Evolutionary conservation across 2,888 invertebrate species (phyloP).

Genomic region (Anthoptus insignis): DNA sequence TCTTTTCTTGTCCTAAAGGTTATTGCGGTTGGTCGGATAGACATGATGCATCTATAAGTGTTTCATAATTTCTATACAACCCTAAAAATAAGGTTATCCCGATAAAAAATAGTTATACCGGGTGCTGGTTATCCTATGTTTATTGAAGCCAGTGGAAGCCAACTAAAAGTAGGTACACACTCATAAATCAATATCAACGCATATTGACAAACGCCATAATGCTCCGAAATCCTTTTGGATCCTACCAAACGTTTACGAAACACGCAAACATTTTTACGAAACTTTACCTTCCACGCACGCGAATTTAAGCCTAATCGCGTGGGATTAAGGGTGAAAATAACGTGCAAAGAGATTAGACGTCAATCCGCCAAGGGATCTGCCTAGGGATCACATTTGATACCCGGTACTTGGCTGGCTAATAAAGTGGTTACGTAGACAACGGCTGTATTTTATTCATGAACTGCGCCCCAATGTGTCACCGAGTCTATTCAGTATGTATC

Average conservation of each 20-base stretch:
- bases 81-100: too few relatives aligned
- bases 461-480: slow-evolving; percentile 18
- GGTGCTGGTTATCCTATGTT: too few relatives aligned
- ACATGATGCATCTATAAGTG: too few relatives aligned
- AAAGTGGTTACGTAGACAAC: slow-evolving; percentile 45
- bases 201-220: slow-evolving; percentile 3
- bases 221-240: neutral
- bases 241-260: slow-evolving; percentile 1
- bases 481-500: slow-evolving; percentile 12
- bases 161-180: too few relatives aligned
- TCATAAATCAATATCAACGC: neutral
- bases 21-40: too few relatives aligned
- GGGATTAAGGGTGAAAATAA: neutral
- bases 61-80: too few relatives aligned
- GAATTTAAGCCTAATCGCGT: neutral
- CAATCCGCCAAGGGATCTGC: slow-evolving; percentile 3
- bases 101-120: too few relatives aligned
- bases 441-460: slow-evolving; percentile 51
- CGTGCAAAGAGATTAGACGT: slow-evolving; percentile 3
- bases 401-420: slow-evolving; percentile 37
- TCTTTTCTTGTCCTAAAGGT: too few relatives aligned
- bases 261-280: slow-evolving; percentile 6
- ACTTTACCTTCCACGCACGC: neutral
- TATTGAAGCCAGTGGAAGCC: too few relatives aligned
- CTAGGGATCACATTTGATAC: slow-evolving; percentile 6